Percentiles rank a stretch among this genome's conserved stretches.
phyloP scores from a whole-genome alignment of 1,140 invertebrate species.

The Bombus affinis region DNA sequence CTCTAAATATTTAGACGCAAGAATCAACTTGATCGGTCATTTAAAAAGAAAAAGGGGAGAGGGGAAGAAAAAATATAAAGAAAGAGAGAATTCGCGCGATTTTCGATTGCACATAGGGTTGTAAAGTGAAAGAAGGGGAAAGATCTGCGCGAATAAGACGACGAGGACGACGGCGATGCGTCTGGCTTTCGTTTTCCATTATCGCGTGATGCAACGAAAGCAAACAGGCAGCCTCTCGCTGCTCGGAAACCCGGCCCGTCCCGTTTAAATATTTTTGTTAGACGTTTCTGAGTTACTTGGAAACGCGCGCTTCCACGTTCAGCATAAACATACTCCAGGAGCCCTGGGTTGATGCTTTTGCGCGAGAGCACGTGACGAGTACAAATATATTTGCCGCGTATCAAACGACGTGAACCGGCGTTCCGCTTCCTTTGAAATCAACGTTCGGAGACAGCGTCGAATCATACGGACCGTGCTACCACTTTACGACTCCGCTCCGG shows the following conservation, averaged over 20 bases:
- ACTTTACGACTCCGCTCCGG: background rate
- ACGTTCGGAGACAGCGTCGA: background rate
- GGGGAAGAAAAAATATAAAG: background rate
- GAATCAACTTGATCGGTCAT: background rate
- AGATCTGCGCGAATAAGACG: constrained; percentile 32
- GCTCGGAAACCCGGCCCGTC: constrained; percentile 61
- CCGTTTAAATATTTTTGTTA: constrained; percentile 76
- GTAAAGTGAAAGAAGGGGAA: background rate
- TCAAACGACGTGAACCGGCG: constrained; percentile 27
- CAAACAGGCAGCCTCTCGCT: constrained; percentile 54
- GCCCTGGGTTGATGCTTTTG: constrained; percentile 40
- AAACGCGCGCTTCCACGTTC: constrained; percentile 43
- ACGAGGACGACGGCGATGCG: constrained; percentile 19
- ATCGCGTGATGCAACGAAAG: constrained; percentile 64
- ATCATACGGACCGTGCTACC: background rate
- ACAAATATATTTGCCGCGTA: constrained; percentile 60
- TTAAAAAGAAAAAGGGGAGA: rapidly evolving
- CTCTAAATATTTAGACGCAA: background rate
- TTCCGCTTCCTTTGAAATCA: constrained; percentile 14
- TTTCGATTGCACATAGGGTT: constrained; percentile 1
- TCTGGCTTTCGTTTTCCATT: constrained; percentile 66
- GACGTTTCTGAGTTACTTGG: constrained; percentile 68
- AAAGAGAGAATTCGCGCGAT: background rate
- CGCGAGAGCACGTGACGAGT: constrained; percentile 46
- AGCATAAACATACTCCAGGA: constrained; percentile 58